A percentile compares a stretch with the other conserved stretches of the same genome.
Evolutionary conservation across 2,888 invertebrate genomes (phyloP).

Genomic region (Boloria euphrosyne): DNA sequence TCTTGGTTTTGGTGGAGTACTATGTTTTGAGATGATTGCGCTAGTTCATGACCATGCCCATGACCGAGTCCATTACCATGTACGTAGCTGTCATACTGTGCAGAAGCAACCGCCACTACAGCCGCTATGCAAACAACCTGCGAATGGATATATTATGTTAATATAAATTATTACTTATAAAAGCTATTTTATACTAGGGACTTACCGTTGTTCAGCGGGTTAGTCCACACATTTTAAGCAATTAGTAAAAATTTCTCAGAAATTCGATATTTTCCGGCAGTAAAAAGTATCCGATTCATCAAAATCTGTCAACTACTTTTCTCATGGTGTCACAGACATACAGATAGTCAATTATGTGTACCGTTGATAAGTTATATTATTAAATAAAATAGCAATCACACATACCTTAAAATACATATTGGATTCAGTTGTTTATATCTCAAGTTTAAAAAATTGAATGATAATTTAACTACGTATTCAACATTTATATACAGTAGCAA

Average conservation of each 20-base stretch:
- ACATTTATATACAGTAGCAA: no score
- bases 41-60: slow-evolving; percentile 10
- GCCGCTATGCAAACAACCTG: not conserved
- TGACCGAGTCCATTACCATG: slow-evolving; percentile 14
- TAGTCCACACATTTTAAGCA: no score
- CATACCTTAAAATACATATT: slow-evolving; percentile 26
- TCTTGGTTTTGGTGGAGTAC: not conserved
- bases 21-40: not conserved
- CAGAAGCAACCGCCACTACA: not conserved
- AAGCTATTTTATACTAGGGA: not conserved
- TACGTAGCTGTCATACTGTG: not conserved
- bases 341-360: no score
- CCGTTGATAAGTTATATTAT: no score
- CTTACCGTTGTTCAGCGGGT: no score
- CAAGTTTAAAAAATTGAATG: no score
- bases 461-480: no score
- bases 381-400: slow-evolving; percentile 3
- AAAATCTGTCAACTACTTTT: no score
- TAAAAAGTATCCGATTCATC: no score
- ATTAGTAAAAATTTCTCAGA: no score
- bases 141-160: not conserved
- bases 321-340: no score
- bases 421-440: slow-evolving; percentile 8
- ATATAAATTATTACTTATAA: not conserved
- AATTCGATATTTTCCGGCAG: no score